phyloP scores from a whole-genome alignment of 2,113 vertebrate genomes.

The Turdus rufiventris region DNA sequence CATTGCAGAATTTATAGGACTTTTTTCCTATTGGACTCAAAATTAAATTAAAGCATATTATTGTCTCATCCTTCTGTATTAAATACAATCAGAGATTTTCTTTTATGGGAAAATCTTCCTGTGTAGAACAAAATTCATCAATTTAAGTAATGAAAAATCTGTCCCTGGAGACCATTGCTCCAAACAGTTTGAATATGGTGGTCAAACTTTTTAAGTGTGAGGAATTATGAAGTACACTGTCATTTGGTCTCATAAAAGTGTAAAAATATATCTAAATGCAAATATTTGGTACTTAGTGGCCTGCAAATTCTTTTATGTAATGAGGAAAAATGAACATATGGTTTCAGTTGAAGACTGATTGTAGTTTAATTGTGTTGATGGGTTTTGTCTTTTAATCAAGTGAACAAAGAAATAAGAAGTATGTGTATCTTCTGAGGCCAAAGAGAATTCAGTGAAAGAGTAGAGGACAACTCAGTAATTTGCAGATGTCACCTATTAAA shows the following conservation, averaged over 20 bases:
- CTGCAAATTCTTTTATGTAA: not conserved
- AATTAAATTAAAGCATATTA: not conserved
- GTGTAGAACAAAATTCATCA: not conserved
- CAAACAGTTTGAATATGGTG: not conserved
- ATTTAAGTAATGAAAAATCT: not conserved
- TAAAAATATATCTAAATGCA: not conserved
- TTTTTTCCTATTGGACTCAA: not conserved
- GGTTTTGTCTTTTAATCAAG: not conserved
- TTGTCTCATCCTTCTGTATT: not conserved
- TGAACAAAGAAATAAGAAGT: not conserved
- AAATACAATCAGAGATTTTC: not conserved
- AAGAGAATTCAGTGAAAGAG: not conserved
- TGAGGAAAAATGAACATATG: not conserved
- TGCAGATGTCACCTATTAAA: not conserved
- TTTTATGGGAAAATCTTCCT: not conserved
- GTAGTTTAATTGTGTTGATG: not conserved
- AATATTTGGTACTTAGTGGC: not conserved
- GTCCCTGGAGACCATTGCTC: not conserved
- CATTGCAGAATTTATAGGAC: not conserved
- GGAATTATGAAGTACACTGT: not conserved
- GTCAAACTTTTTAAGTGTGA: not conserved
- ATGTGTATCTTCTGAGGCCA: not conserved
- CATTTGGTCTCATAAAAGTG: not conserved
- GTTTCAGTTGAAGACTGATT: not conserved
- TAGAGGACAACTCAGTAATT: not conserved